phyloP scores from a whole-genome alignment of 2,797 vertebrate species.

The Acomys russatus region DNA sequence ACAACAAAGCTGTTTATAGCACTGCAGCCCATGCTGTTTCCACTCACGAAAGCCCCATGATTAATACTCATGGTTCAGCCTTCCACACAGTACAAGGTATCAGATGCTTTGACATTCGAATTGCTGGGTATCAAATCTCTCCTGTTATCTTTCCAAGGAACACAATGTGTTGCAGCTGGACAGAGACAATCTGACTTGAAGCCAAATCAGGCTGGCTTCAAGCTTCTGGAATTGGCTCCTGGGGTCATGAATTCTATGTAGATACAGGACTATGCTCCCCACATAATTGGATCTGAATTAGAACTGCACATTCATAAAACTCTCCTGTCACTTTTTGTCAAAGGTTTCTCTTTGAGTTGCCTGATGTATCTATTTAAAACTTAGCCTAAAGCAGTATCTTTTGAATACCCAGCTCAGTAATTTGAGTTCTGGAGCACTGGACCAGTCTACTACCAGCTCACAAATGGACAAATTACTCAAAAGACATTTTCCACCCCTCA shows the following conservation, averaged over 20 bases:
- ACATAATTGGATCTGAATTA: constrained; percentile 68
- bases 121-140: constrained; percentile 79
- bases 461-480: constrained; percentile 88
- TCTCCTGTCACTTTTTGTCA: constrained; percentile 81
- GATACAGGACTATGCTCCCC: background rate
- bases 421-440: constrained; percentile 71
- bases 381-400: constrained; percentile 86
- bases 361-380: constrained; percentile 84
- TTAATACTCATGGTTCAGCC: constrained; percentile 65
- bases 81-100: constrained; percentile 64
- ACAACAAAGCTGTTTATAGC: background rate
- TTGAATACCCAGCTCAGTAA: constrained; percentile 82
- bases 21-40: background rate
- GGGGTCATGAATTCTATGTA: constrained; percentile 26
- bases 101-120: constrained; percentile 74
- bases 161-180: constrained; percentile 79
- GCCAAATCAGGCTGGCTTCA: constrained; percentile 68
- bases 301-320: constrained; percentile 80
- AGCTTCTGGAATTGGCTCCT: constrained; percentile 65
- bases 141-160: constrained; percentile 77
- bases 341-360: constrained; percentile 75
- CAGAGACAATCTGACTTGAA: constrained; percentile 75
- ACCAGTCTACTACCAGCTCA: constrained; percentile 61
- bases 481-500: constrained; percentile 85
- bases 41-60: constrained; percentile 35